These are phyloP conservation scores for Apis cerana DNA, from an alignment of 1,140 invertebrate species.

Conservation along the genomic window DNA sequence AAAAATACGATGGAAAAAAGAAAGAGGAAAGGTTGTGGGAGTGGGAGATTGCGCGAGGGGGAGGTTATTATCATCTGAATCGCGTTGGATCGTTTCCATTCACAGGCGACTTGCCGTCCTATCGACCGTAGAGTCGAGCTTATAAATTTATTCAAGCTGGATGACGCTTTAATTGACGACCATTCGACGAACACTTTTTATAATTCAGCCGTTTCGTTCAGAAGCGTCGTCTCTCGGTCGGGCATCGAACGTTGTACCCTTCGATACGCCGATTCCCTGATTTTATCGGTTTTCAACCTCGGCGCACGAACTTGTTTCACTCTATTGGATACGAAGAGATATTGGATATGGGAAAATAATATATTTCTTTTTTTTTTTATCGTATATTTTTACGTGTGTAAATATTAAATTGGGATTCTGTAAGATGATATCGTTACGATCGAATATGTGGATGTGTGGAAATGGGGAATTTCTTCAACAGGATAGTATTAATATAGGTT, in stretches of 20 bases:
- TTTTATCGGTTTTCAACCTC: not conserved
- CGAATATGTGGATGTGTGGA: too few relatives aligned
- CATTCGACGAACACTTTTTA: slow-evolving; percentile 33
- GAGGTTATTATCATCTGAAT: slow-evolving; percentile 38
- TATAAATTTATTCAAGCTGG: slow-evolving; percentile 40
- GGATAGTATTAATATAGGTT: too few relatives aligned
- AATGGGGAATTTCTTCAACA: too few relatives aligned
- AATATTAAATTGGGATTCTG: too few relatives aligned
- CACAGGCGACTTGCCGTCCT: not conserved
- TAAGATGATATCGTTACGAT: too few relatives aligned
- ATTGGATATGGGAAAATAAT: too few relatives aligned
- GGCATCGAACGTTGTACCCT: not conserved
- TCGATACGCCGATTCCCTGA: not conserved
- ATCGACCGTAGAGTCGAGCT: slow-evolving; percentile 24
- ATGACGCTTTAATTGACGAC: slow-evolving; percentile 38
- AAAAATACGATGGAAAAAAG: not conserved
- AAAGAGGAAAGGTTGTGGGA: not conserved
- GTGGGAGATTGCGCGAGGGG: not conserved
- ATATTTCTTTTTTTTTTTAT: too few relatives aligned
- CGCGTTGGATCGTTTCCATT: slow-evolving; percentile 34
- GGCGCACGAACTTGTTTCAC: not conserved
- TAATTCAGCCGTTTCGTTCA: slow-evolving; percentile 12
- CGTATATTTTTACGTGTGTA: too few relatives aligned
- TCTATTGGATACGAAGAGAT: not conserved
- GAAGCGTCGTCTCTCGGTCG: not conserved